These are phyloP conservation scores for Lasius fuliginosus DNA, from an alignment of 2,888 invertebrate genomes.

Conservation along the genomic window DNA sequence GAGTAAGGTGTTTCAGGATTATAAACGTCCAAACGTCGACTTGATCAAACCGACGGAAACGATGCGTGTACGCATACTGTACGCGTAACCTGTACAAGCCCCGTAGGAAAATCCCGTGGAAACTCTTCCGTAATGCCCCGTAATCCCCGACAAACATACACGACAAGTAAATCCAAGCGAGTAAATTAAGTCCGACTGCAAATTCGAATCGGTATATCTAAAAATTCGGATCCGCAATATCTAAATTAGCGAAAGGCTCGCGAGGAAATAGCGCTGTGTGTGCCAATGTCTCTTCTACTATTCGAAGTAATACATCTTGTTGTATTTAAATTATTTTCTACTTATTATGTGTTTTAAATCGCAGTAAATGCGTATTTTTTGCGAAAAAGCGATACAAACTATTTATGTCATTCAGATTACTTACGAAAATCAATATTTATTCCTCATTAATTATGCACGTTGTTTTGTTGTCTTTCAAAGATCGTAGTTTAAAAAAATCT, in stretches of 20 bases:
- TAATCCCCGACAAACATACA: neutral
- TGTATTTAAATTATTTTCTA: neutral
- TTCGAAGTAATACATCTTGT: neutral
- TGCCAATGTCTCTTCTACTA: neutral
- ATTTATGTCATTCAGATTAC: neutral
- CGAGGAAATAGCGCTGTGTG: neutral
- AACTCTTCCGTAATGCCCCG: neutral
- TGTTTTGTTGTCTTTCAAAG: neutral
- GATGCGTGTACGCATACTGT: conserved; percentile 64
- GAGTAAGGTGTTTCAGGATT: conserved; percentile 80
- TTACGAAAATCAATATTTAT: neutral
- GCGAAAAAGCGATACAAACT: neutral
- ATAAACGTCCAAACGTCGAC: conserved; percentile 78
- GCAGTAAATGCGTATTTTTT: neutral
- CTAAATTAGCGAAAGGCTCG: neutral
- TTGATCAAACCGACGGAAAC: conserved; percentile 78
- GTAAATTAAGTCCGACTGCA: neutral
- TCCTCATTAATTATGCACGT: neutral
- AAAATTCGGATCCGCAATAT: neutral
- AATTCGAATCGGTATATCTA: neutral
- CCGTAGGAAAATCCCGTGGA: conserved; percentile 49
- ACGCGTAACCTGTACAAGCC: conserved; percentile 61
- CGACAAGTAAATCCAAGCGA: conserved; percentile 26
- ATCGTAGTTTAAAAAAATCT: conserved; percentile 3
- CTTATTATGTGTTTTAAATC: neutral